A percentile compares a stretch with the other conserved stretches of the same genome.
phyloP scores from a whole-genome alignment of 2,113 vertebrate species.

The Microtus montanus region DNA sequence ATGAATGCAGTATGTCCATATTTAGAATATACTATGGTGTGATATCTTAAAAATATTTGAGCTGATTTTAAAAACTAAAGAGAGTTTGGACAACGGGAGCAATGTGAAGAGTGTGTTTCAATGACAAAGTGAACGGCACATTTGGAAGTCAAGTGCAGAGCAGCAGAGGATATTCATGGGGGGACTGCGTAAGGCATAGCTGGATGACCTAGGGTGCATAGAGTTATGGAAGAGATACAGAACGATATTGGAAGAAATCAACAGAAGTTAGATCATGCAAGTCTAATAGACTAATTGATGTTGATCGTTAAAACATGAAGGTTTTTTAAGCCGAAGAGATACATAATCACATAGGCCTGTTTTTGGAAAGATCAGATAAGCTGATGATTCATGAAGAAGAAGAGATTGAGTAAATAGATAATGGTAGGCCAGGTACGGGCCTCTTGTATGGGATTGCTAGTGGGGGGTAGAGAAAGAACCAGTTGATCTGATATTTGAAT shows the following conservation, averaged over 20 bases:
- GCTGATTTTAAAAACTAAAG: background rate
- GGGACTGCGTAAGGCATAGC: background rate
- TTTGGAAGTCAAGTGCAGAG: background rate
- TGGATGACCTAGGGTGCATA: background rate
- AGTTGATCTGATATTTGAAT: background rate
- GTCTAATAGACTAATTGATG: background rate
- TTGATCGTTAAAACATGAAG: background rate
- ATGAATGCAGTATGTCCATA: background rate
- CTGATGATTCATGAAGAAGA: background rate
- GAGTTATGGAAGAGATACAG: background rate
- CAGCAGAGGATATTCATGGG: background rate
- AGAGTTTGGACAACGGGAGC: background rate
- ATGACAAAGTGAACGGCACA: background rate
- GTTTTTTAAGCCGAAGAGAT: slow-evolving; percentile 9
- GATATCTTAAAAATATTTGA: slow-evolving; percentile 2
- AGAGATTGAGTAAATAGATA: background rate
- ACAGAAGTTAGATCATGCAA: background rate
- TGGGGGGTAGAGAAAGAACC: background rate
- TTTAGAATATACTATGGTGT: background rate
- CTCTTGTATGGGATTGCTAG: background rate
- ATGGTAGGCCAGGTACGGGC: background rate
- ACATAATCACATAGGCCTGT: background rate
- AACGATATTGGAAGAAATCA: background rate
- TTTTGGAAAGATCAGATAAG: background rate
- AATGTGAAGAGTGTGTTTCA: background rate